Base-by-base conservation (phyloP, 2,888 invertebrate species). In the Mylabris sibirica region DNA sequence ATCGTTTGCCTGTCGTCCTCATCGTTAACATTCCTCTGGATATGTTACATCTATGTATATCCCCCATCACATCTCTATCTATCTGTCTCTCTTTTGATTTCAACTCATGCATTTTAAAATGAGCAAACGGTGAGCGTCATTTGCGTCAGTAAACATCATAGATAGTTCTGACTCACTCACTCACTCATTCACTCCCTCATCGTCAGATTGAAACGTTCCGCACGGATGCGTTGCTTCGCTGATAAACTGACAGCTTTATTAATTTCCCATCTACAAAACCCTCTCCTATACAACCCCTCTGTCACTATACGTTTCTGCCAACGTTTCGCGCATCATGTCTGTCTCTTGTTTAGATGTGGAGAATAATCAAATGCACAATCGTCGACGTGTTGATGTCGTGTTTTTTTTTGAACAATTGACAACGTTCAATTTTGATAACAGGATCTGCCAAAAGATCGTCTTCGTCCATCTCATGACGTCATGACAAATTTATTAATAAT, bases 191-290 rank as follows among this genome's bases (percentile, higher is more conserved):
- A 1, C 53, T 24, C 22, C 53, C 53, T 53, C 53, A 53, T 53
- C 53, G 53, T 80, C 81, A 80, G 85, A 86, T 86, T 86, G 86
- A 86, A 86, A 85, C 84, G 86, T 86, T 86, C 84, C 84, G 84
- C 84, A 77, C 78, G 78, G 80, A 77, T 80, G 82, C 79, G 75
- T 76, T 77, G 74, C 74, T 69, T 38, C 84, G 84, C 86, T 87
- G 87, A 88, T 88, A 89, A 64, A 90, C 89, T 90, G 90, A 90
- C 91, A 90, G 89, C 89, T 90, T 90, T 91, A 91, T 91, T 91
- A 91, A 91, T 91, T 91, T 90, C 87, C 87, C 88, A 87, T 88
- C 86, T 84, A 85, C 76, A 76, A 75, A 71, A 73, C 69, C 74
- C 76, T 72, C 79, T 79, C 77, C 75, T 71, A 77, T 74, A 73